These are phyloP conservation scores for Sula dactylatra DNA, from an alignment of 2,113 vertebrate genomes.

Conservation along the genomic window DNA sequence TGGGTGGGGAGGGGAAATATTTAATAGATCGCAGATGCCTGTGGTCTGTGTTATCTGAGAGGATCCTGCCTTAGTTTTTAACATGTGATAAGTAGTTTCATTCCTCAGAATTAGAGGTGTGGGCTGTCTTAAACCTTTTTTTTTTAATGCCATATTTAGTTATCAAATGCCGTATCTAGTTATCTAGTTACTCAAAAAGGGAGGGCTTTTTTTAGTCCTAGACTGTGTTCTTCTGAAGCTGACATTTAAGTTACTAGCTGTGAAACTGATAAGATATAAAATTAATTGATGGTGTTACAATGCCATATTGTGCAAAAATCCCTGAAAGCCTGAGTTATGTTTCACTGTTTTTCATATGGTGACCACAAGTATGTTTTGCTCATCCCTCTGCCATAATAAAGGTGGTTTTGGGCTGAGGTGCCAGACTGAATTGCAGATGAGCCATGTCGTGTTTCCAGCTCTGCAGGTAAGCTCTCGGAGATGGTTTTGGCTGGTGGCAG, in stretches of 20 bases:
- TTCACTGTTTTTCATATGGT: background rate
- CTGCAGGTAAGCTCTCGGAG: background rate
- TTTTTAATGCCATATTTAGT: background rate
- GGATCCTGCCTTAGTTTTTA: background rate
- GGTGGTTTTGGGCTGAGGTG: background rate
- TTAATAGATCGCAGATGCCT: background rate
- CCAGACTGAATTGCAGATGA: background rate
- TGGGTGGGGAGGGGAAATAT: background rate
- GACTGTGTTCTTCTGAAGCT: background rate
- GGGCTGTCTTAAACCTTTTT: background rate
- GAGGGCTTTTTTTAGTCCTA: background rate
- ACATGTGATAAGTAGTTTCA: background rate
- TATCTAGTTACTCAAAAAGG: background rate
- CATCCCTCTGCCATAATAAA: background rate
- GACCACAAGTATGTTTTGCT: conserved; percentile 4
- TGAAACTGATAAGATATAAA: background rate
- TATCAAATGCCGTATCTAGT: background rate
- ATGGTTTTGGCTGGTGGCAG: fast-evolving
- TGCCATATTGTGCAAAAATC: background rate
- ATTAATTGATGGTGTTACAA: background rate
- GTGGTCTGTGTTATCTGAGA: background rate
- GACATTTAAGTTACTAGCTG: background rate
- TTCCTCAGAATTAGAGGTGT: background rate
- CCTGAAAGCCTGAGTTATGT: background rate
- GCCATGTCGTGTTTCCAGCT: background rate